A percentile compares a stretch with the other conserved stretches of the same genome.
Evolutionary conservation across 2,113 vertebrate species (phyloP).

Genomic region (Antigone vipio): DNA sequence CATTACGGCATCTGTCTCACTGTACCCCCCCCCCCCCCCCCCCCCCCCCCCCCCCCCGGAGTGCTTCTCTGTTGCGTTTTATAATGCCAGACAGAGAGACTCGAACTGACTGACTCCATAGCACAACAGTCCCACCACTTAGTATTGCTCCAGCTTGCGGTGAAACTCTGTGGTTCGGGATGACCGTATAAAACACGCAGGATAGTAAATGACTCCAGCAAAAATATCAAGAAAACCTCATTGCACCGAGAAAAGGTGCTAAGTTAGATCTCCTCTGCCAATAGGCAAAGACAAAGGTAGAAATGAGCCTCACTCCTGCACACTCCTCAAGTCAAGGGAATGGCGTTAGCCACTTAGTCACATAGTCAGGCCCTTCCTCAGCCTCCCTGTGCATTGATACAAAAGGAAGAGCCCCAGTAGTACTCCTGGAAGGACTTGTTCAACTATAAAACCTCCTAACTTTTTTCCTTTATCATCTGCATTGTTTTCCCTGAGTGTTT

Average conservation of each 20-base stretch:
- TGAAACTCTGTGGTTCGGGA: not conserved
- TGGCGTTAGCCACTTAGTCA: not conserved
- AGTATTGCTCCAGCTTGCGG: not conserved
- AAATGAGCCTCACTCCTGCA: not conserved
- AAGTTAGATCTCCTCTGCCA: not conserved
- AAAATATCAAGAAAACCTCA: not conserved
- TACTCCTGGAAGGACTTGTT: not conserved
- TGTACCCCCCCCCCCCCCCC: not conserved
- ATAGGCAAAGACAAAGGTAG: not conserved
- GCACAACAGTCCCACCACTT: not conserved
- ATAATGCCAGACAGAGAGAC: not conserved
- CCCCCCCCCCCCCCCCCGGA: not conserved
- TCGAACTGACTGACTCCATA: not conserved
- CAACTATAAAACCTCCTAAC: fast-evolving
- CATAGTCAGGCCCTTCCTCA: not conserved
- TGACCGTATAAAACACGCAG: not conserved
- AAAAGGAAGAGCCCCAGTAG: not conserved
- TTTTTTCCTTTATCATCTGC: not conserved
- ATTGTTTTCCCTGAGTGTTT: not conserved
- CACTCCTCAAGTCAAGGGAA: not conserved
- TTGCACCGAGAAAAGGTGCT: not conserved
- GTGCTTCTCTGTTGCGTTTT: not conserved
- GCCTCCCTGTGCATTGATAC: not conserved
- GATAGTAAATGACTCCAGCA: not conserved
- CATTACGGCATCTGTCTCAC: not conserved